These are phyloP conservation scores for Pteropus rufus DNA, from an alignment of 2,797 vertebrate species.

Conservation along the genomic window DNA sequence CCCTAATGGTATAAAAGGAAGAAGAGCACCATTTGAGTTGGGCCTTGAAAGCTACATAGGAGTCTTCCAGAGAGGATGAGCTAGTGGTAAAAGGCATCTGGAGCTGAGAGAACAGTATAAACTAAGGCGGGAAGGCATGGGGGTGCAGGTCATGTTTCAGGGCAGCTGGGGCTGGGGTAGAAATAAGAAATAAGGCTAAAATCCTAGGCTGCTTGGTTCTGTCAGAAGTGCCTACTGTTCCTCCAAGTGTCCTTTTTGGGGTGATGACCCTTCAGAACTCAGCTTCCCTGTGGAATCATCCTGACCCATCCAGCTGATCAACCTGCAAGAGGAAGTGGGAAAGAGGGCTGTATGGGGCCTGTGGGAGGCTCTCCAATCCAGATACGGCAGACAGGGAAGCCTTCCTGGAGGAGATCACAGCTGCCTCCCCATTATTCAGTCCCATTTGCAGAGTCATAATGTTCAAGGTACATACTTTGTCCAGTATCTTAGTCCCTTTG, in stretches of 20 bases:
- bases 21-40: not conserved
- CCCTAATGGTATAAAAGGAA: not conserved
- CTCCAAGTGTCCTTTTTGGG: not conserved
- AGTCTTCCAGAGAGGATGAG: conserved; percentile 1
- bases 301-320: not conserved
- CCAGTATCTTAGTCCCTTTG: not conserved
- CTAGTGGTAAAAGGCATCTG: not conserved
- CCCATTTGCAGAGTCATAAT: not conserved
- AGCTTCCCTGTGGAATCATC: not conserved
- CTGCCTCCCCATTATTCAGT: not conserved
- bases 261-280: not conserved
- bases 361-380: not conserved
- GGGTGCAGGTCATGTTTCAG: not conserved
- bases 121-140: not conserved
- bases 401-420: not conserved
- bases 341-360: not conserved
- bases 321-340: not conserved
- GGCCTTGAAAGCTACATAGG: not conserved
- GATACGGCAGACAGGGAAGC: not conserved
- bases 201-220: not conserved
- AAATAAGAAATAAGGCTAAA: not conserved
- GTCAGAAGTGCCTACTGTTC: not conserved
- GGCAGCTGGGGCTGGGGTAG: not conserved
- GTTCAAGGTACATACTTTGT: not conserved
- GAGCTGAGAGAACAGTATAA: not conserved